Evolutionary conservation across 2,797 vertebrate species (phyloP).

Genomic region (Serranus cabrilla): DNA sequence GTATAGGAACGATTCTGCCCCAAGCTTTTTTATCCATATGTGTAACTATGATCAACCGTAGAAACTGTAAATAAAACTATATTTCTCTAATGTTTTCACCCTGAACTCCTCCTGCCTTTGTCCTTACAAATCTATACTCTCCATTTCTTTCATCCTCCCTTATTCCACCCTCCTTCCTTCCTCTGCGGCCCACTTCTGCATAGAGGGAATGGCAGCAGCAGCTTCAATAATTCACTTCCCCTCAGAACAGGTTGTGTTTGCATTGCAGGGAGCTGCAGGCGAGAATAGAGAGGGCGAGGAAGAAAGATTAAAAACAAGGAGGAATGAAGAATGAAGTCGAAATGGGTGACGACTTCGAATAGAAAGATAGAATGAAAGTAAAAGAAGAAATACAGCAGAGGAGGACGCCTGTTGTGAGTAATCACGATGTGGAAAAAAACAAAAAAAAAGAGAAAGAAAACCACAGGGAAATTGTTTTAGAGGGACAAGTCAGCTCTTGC

Average conservation of each 20-base stretch:
- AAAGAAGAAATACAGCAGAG: slow-evolving; percentile 32
- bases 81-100: slow-evolving; percentile 48
- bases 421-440: slow-evolving; percentile 58
- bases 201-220: slow-evolving; percentile 71
- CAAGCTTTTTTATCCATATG: neutral
- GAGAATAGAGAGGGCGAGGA: slow-evolving; percentile 74
- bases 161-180: slow-evolving; percentile 62
- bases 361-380: slow-evolving; percentile 50
- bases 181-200: slow-evolving; percentile 77
- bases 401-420: slow-evolving; percentile 52
- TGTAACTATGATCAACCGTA: neutral
- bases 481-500: slow-evolving; percentile 20
- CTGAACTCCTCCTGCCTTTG: slow-evolving; percentile 29
- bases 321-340: slow-evolving; percentile 76
- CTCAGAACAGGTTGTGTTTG: slow-evolving; percentile 86
- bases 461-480: slow-evolving; percentile 19
- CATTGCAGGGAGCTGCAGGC: slow-evolving; percentile 80
- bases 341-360: slow-evolving; percentile 75
- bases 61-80: slow-evolving; percentile 40
- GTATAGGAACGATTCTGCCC: too few species aligned
- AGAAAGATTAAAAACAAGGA: slow-evolving; percentile 79
- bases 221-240: slow-evolving; percentile 85
- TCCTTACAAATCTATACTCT: slow-evolving; percentile 65
- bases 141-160: slow-evolving; percentile 62
- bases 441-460: slow-evolving; percentile 24